Percentiles rank a stretch among this genome's conserved stretches.
Conservation (phyloP, 2,113 vertebrate species). For the Pelodiscus sinensis region DNA sequence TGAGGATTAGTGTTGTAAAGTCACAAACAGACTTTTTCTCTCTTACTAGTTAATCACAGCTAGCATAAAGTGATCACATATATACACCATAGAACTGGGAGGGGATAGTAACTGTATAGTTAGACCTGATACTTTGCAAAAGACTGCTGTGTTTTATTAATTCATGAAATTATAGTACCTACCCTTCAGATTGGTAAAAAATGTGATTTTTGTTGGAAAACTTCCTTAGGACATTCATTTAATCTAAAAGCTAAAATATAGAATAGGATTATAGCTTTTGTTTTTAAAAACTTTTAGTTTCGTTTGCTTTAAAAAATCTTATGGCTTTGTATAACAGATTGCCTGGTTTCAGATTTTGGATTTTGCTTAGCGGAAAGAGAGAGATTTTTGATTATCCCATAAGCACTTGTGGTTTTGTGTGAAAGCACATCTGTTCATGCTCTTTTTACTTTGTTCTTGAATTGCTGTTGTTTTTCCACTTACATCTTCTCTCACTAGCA, state of each 20-base stretch:
- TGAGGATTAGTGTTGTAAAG: neutral
- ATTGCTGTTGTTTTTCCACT: conserved; percentile 40
- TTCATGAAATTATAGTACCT: neutral
- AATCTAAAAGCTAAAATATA: too few species aligned
- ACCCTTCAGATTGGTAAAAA: neutral
- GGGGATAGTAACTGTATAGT: neutral
- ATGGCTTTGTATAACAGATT: neutral
- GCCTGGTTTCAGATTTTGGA: neutral
- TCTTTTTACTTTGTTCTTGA: conserved; percentile 34
- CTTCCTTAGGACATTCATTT: neutral
- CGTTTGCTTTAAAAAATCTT: neutral
- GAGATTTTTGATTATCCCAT: neutral
- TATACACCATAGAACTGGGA: neutral
- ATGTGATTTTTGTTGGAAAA: conserved; percentile 9
- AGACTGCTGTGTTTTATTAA: neutral
- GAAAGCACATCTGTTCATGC: conserved; percentile 14
- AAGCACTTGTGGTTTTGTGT: conserved; percentile 4
- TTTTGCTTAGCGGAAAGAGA: neutral
- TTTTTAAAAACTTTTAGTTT: neutral
- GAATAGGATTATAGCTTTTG: neutral
- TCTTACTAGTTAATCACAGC: neutral
- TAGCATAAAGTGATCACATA: neutral
- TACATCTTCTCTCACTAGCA: conserved; percentile 16
- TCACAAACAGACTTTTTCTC: neutral
- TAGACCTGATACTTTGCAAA: neutral